Percentiles rank a stretch among this genome's conserved stretches.
Conservation (phyloP, 2,888 invertebrate species). For the Quadriops clusia region DNA sequence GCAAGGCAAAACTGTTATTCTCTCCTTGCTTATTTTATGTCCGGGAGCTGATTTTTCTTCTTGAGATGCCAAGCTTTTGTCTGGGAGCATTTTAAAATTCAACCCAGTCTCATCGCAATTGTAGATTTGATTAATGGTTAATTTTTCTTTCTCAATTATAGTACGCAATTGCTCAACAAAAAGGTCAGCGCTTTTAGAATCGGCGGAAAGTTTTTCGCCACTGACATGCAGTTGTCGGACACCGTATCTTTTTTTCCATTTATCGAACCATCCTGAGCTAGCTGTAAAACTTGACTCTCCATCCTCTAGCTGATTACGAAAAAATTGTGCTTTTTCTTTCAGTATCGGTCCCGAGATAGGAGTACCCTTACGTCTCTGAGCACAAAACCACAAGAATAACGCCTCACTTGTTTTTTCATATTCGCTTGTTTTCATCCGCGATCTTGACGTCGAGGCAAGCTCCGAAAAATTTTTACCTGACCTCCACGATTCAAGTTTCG, state of each 20-base stretch:
- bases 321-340: conserved; percentile 6
- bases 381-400: conserved; percentile 7
- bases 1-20: conserved; percentile 17
- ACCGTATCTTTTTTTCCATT: conserved; percentile 9
- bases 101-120: conserved; percentile 17
- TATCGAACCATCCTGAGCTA: conserved; percentile 8
- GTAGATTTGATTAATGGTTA: no score
- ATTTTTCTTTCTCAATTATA: conserved; percentile 11
- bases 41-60: conserved; percentile 13
- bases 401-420: conserved; percentile 5
- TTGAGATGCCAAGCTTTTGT: conserved; percentile 15
- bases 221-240: conserved; percentile 7
- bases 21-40: conserved; percentile 17
- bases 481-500: conserved; percentile 15
- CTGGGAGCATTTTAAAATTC: conserved; percentile 18
- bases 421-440: conserved; percentile 6
- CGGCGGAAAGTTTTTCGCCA: conserved; percentile 16
- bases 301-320: conserved; percentile 5
- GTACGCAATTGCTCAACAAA: conserved; percentile 6
- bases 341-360: conserved; percentile 8
- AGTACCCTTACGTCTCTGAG: conserved; percentile 5
- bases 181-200: no score
- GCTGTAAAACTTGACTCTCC: conserved; percentile 4
- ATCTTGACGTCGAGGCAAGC: no score
- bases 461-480: no score